phyloP scores from a whole-genome alignment of 2,113 vertebrate genomes.

The Ophthalmotilapia sp. region DNA sequence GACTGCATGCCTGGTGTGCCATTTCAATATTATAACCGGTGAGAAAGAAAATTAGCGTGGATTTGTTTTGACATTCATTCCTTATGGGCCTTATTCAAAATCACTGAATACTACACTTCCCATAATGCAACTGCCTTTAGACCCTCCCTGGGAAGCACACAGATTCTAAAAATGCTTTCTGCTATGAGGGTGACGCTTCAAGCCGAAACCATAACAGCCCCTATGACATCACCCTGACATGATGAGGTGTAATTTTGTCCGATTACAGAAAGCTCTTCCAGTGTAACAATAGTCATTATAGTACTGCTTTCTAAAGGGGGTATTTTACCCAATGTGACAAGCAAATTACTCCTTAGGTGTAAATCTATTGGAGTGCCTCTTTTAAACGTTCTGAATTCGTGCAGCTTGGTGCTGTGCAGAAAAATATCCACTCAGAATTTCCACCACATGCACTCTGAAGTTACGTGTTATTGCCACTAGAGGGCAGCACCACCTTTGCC shows the following conservation, averaged over 20 bases:
- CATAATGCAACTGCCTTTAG: background rate
- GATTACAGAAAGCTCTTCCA: background rate
- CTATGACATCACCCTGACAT: background rate
- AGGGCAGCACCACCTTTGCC: slow-evolving; percentile 23
- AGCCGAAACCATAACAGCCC: background rate
- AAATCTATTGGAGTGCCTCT: background rate
- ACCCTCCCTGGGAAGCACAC: background rate
- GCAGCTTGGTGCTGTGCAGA: background rate
- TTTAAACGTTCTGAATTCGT: background rate
- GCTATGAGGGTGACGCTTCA: background rate
- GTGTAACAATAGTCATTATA: background rate
- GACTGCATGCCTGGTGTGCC: background rate
- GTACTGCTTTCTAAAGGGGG: background rate
- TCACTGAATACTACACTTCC: background rate
- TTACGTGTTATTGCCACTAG: background rate
- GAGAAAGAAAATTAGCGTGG: background rate
- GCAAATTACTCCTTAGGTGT: background rate
- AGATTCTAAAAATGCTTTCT: background rate
- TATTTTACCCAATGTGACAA: background rate
- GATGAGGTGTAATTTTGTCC: background rate
- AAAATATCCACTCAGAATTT: background rate
- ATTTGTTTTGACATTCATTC: background rate
- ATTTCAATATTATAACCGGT: background rate
- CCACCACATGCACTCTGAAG: background rate
- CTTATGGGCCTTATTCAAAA: background rate